phyloP scores from a whole-genome alignment of 2,888 invertebrate genomes.

The Aromia moschata region DNA sequence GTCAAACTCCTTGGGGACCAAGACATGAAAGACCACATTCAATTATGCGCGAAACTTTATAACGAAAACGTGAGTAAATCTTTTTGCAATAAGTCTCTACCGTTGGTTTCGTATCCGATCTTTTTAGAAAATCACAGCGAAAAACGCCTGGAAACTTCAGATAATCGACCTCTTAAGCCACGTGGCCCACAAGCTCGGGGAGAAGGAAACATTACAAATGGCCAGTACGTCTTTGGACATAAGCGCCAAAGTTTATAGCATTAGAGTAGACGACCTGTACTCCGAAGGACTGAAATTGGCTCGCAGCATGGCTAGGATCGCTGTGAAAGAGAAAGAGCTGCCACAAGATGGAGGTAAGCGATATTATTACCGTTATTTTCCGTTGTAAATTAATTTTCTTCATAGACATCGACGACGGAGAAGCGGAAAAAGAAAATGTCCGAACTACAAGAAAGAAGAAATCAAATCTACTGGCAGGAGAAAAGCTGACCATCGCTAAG shows the following conservation, averaged over 20 bases:
- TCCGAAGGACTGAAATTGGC: conserved; percentile 82
- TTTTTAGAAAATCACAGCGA: conserved; percentile 83
- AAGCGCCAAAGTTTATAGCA: conserved; percentile 76
- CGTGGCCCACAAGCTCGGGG: conserved; percentile 73
- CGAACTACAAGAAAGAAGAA: conserved; percentile 13
- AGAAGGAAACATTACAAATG: conserved; percentile 79
- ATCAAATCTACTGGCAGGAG: not conserved
- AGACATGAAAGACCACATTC: conserved; percentile 74
- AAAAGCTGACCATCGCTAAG: conserved; percentile 27
- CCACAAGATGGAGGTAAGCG: conserved; percentile 25
- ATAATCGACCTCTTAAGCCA: conserved; percentile 87
- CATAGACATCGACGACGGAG: not conserved
- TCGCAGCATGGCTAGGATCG: conserved; percentile 66
- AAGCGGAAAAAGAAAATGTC: conserved; percentile 4
- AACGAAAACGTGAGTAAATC: conserved; percentile 75
- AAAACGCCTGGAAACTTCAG: conserved; percentile 89
- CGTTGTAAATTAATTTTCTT: not conserved
- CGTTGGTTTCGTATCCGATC: not conserved
- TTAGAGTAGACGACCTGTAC: conserved; percentile 87
- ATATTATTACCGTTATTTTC: no score
- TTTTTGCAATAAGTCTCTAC: not conserved
- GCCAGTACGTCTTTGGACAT: conserved; percentile 89
- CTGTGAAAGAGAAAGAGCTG: conserved; percentile 31
- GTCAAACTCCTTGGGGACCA: conserved; percentile 49
- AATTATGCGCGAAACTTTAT: conserved; percentile 80